phyloP scores from a whole-genome alignment of 2,797 vertebrate species.

The Coregonus sp. region DNA sequence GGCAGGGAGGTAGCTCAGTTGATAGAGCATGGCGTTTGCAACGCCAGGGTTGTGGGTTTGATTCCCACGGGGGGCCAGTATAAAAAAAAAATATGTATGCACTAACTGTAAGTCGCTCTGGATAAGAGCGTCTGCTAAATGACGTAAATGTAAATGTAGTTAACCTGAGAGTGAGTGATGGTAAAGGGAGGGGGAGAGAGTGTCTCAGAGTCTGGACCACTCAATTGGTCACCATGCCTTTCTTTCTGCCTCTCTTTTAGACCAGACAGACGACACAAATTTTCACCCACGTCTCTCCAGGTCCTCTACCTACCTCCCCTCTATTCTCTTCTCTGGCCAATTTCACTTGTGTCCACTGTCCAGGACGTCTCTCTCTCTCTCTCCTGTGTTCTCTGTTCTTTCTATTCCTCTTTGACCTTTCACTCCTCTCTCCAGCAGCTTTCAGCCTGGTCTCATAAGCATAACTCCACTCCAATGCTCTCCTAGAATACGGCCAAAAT shows the following conservation, averaged over 20 bases:
- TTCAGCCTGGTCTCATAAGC: constrained; percentile 3
- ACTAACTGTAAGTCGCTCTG: too few species aligned
- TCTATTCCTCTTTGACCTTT: constrained; percentile 32
- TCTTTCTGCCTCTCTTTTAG: neutral
- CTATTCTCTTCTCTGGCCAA: neutral
- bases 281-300: constrained; percentile 4
- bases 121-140: too few species aligned
- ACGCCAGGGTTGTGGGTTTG: too few species aligned
- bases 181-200: neutral
- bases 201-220: neutral
- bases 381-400: constrained; percentile 4
- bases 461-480: too few species aligned
- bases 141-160: neutral
- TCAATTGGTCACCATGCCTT: neutral
- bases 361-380: neutral
- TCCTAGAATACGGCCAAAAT: too few species aligned
- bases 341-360: neutral
- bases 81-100: too few species aligned
- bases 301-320: neutral
- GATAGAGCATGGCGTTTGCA: too few species aligned
- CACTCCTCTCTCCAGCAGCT: constrained; percentile 30
- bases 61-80: too few species aligned
- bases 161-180: constrained; percentile 3
- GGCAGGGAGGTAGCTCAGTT: too few species aligned
- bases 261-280: too few species aligned